These are phyloP conservation scores for Poecilia latipinna DNA, from an alignment of 2,113 vertebrate genomes.

Conservation along the genomic window DNA sequence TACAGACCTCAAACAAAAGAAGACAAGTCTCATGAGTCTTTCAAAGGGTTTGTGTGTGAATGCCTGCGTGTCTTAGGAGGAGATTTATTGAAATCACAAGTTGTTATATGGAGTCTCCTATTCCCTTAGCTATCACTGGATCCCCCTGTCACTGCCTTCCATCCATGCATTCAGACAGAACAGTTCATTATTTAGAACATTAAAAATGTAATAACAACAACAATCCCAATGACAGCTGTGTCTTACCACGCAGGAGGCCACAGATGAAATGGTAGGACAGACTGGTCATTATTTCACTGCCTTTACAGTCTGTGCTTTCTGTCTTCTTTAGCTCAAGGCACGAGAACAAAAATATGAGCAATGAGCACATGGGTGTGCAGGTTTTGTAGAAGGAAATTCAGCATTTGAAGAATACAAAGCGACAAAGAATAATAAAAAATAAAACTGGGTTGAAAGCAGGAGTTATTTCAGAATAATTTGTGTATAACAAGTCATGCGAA, in stretches of 20 bases:
- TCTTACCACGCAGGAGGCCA: slow-evolving; percentile 20
- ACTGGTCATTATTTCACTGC: slow-evolving; percentile 15
- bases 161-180: slow-evolving; percentile 31
- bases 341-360: not conserved
- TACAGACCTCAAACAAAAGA: slow-evolving; percentile 36
- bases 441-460: not conserved
- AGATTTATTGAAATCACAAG: slow-evolving; percentile 37
- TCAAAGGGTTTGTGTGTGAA: slow-evolving; percentile 45
- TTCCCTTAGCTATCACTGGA: slow-evolving; percentile 39
- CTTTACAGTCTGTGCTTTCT: slow-evolving; percentile 8
- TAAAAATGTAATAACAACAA: slow-evolving; percentile 26
- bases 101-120: slow-evolving; percentile 16
- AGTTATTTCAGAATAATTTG: not conserved
- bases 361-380: not conserved
- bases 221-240: slow-evolving; percentile 11
- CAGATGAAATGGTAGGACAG: slow-evolving; percentile 34
- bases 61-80: slow-evolving; percentile 6
- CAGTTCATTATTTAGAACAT: slow-evolving; percentile 12
- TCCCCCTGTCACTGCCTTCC: slow-evolving; percentile 44
- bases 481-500: not conserved
- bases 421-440: not conserved
- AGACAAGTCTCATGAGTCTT: slow-evolving; percentile 57
- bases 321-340: slow-evolving; percentile 11
- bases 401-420: not conserved
- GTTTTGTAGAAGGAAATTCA: not conserved